These are phyloP conservation scores for Aegotheles bennettii DNA, from an alignment of 2,113 vertebrate species.

Conservation along the genomic window DNA sequence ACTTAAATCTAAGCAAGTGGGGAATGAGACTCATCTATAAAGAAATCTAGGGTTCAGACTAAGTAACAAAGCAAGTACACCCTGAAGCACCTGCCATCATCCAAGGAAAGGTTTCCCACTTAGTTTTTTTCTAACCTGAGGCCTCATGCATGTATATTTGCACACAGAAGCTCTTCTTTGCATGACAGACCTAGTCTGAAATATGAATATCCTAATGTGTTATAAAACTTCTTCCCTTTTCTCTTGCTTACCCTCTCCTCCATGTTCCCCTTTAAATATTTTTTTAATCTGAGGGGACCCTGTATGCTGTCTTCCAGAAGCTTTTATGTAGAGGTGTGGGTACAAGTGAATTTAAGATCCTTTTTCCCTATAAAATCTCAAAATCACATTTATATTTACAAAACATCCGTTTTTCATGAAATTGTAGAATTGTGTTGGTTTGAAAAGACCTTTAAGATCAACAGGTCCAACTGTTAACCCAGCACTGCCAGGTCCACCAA, in stretches of 20 bases:
- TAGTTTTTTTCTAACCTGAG: neutral
- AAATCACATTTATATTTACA: neutral
- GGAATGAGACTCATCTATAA: neutral
- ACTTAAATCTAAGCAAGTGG: neutral
- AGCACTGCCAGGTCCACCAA: too few species aligned
- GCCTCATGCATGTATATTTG: neutral
- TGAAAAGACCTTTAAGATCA: too few species aligned
- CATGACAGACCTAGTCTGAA: neutral
- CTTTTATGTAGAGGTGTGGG: rapidly evolving
- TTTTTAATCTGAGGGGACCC: neutral
- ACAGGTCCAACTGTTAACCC: too few species aligned
- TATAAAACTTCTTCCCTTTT: neutral
- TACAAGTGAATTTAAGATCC: neutral
- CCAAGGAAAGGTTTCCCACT: neutral
- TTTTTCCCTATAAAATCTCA: neutral
- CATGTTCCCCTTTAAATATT: rapidly evolving
- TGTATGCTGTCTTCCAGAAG: neutral
- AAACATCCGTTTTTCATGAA: neutral
- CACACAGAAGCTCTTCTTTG: neutral
- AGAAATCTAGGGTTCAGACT: neutral
- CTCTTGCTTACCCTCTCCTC: rapidly evolving
- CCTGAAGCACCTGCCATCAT: neutral
- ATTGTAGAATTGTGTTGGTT: too few species aligned
- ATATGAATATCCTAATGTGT: neutral
- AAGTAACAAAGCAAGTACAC: neutral